Evolutionary conservation across 1,140 invertebrate genomes (phyloP).

Genomic region (Prorops nasuta): DNA sequence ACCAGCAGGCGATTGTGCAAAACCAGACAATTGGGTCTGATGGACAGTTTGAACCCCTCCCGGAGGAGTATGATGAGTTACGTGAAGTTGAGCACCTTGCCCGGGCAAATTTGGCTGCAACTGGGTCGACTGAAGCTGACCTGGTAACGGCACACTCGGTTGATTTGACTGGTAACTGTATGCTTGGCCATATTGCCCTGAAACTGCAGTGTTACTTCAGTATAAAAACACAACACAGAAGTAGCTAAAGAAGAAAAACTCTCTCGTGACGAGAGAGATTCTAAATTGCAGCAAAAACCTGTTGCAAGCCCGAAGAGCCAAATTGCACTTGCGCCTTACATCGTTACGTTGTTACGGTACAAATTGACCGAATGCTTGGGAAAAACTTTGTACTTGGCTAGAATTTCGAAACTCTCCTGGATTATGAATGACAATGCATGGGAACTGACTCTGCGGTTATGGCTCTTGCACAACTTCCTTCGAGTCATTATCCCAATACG

Average conservation of each 20-base stretch:
- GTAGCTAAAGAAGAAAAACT: background rate
- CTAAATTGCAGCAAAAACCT: no score
- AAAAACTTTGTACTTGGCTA: no score
- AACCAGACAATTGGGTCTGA: conserved; percentile 47
- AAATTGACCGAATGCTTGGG: no score
- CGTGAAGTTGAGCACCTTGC: conserved; percentile 51
- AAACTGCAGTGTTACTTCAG: background rate
- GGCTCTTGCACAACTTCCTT: no score
- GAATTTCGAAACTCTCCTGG: no score
- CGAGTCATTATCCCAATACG: no score
- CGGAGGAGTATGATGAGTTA: conserved; percentile 47
- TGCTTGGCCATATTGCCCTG: conserved; percentile 43
- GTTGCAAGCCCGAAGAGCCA: no score
- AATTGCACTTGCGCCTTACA: no score
- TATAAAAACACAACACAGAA: background rate
- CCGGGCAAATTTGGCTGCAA: conserved; percentile 47
- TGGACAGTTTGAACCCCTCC: conserved; percentile 52
- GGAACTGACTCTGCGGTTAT: no score
- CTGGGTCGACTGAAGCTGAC: conserved; percentile 41
- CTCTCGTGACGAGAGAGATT: background rate
- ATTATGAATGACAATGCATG: no score
- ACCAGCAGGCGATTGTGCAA: conserved; percentile 32
- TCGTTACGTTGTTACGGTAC: no score
- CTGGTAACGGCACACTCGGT: conserved; percentile 44
- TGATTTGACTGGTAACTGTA: conserved; percentile 41